Conservation (phyloP, 2,888 invertebrate genomes). For the Aricia artaxerxes region DNA sequence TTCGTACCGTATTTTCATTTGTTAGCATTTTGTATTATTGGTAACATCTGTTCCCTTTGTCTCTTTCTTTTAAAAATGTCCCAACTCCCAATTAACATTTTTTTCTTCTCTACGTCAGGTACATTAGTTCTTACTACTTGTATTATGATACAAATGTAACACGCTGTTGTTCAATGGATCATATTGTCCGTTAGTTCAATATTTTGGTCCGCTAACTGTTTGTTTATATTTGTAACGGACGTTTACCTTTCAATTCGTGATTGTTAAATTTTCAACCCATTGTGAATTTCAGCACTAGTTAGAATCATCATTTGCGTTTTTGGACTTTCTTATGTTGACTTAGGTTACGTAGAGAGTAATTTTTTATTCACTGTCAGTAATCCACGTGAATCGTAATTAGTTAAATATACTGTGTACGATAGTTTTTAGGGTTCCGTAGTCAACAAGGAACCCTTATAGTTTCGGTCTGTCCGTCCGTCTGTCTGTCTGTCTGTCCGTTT, state of each 20-base stretch:
- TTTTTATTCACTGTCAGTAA: background rate
- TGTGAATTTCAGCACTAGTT: constrained; percentile 31
- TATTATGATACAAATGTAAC: constrained; percentile 3
- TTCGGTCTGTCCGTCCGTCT: too few relatives aligned
- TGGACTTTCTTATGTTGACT: constrained; percentile 1
- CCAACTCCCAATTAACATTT: background rate
- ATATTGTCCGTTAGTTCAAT: constrained; percentile 25
- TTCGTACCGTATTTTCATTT: background rate
- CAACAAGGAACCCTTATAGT: too few relatives aligned
- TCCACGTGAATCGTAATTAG: background rate
- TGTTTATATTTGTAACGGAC: constrained; percentile 45
- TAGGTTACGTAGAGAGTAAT: background rate
- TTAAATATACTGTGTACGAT: background rate
- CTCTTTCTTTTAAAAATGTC: constrained; percentile 2
- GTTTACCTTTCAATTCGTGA: constrained; percentile 57
- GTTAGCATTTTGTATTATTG: background rate
- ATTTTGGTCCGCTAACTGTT: constrained; percentile 31
- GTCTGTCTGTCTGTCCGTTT: too few relatives aligned
- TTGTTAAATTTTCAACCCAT: constrained; percentile 47
- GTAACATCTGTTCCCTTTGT: background rate
- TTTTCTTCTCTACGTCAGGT: background rate
- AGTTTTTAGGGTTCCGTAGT: too few relatives aligned
- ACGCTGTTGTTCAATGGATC: background rate
- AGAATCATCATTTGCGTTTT: constrained; percentile 10
- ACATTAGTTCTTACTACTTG: background rate